Conservation (phyloP, 2,888 invertebrate species). For the Galeruca laticollis region DNA sequence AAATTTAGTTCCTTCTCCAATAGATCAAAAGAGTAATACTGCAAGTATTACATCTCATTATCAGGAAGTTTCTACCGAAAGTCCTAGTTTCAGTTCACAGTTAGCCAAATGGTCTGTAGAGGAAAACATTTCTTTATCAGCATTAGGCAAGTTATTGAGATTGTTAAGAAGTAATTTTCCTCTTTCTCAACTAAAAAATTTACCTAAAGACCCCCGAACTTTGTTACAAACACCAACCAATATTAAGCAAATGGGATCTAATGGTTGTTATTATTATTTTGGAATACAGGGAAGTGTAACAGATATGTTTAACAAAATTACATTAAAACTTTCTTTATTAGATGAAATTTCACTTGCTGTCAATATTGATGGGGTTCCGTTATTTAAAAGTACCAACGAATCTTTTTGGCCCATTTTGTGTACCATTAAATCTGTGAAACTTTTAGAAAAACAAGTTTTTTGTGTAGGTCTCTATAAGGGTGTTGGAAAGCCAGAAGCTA, state of each 20-base stretch:
- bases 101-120: slow-evolving; percentile 2
- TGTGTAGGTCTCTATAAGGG: slow-evolving; percentile 4
- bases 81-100: background rate
- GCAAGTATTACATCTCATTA: background rate
- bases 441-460: background rate
- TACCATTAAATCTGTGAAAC: slow-evolving; percentile 4
- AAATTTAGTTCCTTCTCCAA: background rate
- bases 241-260: slow-evolving; percentile 2
- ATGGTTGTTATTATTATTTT: background rate
- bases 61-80: slow-evolving; percentile 4
- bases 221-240: background rate
- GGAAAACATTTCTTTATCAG: slow-evolving; percentile 1
- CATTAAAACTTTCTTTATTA: too few relatives aligned
- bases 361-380: too few relatives aligned
- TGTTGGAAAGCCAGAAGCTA: slow-evolving; percentile 1
- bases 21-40: background rate
- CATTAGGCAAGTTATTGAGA: slow-evolving; percentile 1
- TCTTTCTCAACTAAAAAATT: slow-evolving; percentile 1
- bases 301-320: too few relatives aligned
- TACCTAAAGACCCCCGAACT: background rate
- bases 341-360: too few relatives aligned
- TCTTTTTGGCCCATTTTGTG: background rate
- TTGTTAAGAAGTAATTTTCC: slow-evolving; percentile 4
- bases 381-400: too few relatives aligned
- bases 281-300: too few relatives aligned